Conservation (phyloP, 2,113 vertebrate species). For the Leptobrachium ailaonicum region DNA sequence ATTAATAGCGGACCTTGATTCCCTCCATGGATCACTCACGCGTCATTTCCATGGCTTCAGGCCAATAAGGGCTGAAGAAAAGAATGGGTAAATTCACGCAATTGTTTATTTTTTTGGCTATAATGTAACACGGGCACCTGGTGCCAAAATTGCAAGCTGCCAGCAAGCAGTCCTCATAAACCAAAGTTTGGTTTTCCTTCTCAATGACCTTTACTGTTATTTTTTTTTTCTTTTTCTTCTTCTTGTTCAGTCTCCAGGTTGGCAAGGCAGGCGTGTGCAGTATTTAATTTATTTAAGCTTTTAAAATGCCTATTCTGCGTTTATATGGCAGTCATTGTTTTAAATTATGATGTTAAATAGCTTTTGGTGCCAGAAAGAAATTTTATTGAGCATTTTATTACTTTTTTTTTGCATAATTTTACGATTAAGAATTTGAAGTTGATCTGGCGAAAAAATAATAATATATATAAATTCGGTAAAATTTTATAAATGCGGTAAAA, state of each 20-base stretch:
- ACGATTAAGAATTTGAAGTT: no score
- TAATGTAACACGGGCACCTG: neutral
- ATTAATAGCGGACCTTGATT: neutral
- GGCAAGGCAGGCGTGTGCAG: neutral
- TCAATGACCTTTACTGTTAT: constrained; percentile 2
- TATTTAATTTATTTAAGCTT: neutral
- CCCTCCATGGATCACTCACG: neutral
- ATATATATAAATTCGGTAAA: no score
- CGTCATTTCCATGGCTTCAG: neutral
- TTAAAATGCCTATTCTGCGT: neutral
- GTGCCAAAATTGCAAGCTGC: neutral
- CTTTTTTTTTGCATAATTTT: no score
- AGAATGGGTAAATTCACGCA: neutral
- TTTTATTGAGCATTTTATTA: no score
- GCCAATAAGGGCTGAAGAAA: neutral
- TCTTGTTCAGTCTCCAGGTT: neutral
- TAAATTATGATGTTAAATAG: no score
- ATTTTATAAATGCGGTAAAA: no score
- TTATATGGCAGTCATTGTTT: neutral
- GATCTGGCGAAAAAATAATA: no score
- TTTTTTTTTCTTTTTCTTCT: neutral
- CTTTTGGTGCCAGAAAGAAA: no score
- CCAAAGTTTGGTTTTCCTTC: neutral
- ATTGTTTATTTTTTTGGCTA: neutral
- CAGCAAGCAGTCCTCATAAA: neutral